Evolutionary conservation across 2,888 invertebrate species (phyloP).

Genomic region (Eilema depressum): DNA sequence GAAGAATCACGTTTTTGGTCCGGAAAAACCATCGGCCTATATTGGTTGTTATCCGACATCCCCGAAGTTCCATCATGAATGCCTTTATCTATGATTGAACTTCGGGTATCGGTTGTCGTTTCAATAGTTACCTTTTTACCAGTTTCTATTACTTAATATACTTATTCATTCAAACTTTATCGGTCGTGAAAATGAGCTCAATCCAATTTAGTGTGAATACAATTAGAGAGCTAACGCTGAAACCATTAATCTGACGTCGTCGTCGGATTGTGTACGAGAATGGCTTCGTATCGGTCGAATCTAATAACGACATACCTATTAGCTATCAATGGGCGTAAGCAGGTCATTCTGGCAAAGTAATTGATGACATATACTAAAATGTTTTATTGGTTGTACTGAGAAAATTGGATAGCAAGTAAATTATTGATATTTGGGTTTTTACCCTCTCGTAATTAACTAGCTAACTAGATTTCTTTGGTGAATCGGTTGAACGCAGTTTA

Average conservation of each 20-base stretch:
- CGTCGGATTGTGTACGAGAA: slow-evolving; percentile 51
- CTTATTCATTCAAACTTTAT: not conserved
- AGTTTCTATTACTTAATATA: no score
- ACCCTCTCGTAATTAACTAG: not conserved
- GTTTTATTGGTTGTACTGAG: slow-evolving; percentile 2
- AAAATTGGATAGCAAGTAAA: not conserved
- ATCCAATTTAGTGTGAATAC: slow-evolving; percentile 59
- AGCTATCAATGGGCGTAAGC: slow-evolving; percentile 33
- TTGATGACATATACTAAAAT: slow-evolving; percentile 1
- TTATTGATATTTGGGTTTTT: not conserved
- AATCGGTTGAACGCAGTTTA: not conserved
- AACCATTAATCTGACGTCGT: slow-evolving; percentile 55
- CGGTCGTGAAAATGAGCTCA: slow-evolving; percentile 37
- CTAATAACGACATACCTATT: slow-evolving; percentile 35
- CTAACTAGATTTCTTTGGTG: not conserved
- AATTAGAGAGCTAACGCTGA: slow-evolving; percentile 45
- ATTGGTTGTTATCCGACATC: no score
- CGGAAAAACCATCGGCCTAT: no score
- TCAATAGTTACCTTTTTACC: no score
- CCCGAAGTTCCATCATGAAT: no score
- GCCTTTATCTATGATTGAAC: no score
- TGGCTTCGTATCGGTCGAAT: slow-evolving; percentile 53
- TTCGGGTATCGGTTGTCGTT: no score
- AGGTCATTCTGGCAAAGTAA: slow-evolving; percentile 25
- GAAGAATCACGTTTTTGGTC: no score